A percentile compares a stretch with the other conserved stretches of the same genome.
phyloP scores from a whole-genome alignment of 2,888 invertebrate genomes.

The Limnephilus lunatus region DNA sequence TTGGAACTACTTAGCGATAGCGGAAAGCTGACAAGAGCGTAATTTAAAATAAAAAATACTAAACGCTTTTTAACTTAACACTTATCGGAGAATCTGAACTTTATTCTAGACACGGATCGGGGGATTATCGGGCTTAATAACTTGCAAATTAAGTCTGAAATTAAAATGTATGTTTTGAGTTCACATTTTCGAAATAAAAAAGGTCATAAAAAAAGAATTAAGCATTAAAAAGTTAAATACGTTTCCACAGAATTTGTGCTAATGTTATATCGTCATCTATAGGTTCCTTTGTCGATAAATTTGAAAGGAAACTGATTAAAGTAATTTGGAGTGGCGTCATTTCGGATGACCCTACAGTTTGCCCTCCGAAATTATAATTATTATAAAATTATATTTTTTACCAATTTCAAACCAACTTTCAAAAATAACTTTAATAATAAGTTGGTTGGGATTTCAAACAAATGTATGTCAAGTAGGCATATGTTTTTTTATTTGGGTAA shows the following conservation, averaged over 20 bases:
- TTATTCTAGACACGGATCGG: not conserved
- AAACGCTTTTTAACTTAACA: conserved; percentile 2
- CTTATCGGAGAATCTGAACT: not conserved
- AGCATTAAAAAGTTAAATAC: not conserved
- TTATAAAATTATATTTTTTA: too few species aligned
- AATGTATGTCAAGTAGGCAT: too few species aligned
- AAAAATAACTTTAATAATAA: too few species aligned
- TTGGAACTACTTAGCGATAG: not conserved
- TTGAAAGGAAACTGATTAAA: not conserved
- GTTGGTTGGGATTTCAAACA: too few species aligned
- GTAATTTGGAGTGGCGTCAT: not conserved
- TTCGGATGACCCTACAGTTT: not conserved
- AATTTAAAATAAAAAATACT: not conserved
- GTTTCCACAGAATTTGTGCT: not conserved
- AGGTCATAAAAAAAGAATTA: too few species aligned
- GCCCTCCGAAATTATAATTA: too few species aligned
- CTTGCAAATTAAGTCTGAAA: not conserved
- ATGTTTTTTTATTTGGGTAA: too few species aligned
- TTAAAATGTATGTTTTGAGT: not conserved
- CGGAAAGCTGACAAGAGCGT: conserved; percentile 15
- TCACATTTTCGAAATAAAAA: not conserved
- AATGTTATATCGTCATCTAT: not conserved
- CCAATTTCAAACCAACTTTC: too few species aligned
- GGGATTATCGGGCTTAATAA: not conserved
- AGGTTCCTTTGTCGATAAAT: not conserved